Evolutionary conservation across 2,797 vertebrate species (phyloP), one percentile per base, ranked within the genome.

Genomic region (Psittacula derbiana): DNA sequence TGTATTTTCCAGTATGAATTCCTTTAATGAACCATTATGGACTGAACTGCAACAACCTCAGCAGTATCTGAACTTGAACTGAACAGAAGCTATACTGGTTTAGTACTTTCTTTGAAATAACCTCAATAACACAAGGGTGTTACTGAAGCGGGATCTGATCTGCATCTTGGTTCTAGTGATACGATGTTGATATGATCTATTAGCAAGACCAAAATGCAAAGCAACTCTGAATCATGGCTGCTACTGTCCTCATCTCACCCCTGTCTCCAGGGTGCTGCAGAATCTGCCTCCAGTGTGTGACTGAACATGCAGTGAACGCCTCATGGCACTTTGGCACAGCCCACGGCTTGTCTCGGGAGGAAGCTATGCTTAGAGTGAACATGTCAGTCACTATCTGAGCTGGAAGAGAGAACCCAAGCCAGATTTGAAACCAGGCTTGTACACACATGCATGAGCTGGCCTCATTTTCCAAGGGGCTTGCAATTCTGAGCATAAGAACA

Each of bases 331-430:
- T 60, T 58, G 85, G 90, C 94, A 91, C 72, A 88, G 49, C 83
- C 84, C 61, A 74, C 21, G 1, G 86, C 72, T 78, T n/a, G 49
- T 84, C 90, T 96, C 3, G 0, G 52, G 89, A 76, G 86, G 88
- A 90, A 94, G 64, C 80, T 79, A 5, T 55, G 61, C 90, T 92
- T 92, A 4, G 91, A 96, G 44, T 47, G 95, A 96, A 94, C 95
- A 81, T 73, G 86, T 88, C 95, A 93, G 75, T 88, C 95, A 79
- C 73, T 96, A 46, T 58, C 91, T 90, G 90, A 96, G 81, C 91
- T 90, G 86, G 57, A 94, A 96, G 61, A 88, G 46, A 91, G 60
- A 84, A 94, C 73, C 55, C 71, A 79, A 80, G 86, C 50, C 94
- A 92, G 83, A 84, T 62, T 36, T 86, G 80, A 94, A 92, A 49